Percentiles rank a stretch among this genome's conserved stretches.
phyloP scores from a whole-genome alignment of 2,888 invertebrate genomes.

The Anaspis maculata region DNA sequence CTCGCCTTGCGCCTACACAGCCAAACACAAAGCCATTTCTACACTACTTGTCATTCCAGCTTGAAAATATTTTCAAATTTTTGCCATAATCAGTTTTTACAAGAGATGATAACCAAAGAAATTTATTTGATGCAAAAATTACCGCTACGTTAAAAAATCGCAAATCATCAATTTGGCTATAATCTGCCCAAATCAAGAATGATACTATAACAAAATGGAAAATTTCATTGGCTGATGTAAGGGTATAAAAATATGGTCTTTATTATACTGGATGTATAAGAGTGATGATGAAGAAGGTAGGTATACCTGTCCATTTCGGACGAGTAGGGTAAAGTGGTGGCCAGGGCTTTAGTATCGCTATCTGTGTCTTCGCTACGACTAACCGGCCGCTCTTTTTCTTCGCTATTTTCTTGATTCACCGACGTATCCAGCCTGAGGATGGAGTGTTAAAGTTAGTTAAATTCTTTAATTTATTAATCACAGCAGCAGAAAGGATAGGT shows the following conservation, averaged over 20 bases:
- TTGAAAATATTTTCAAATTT: slow-evolving; percentile 7
- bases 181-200: no score
- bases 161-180: no score
- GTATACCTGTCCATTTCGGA: slow-evolving; percentile 34
- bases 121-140: no score
- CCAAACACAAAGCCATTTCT: slow-evolving; percentile 25
- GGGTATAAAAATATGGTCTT: no score
- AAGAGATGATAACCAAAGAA: slow-evolving; percentile 1
- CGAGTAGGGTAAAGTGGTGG: slow-evolving; percentile 30
- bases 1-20: slow-evolving; percentile 58
- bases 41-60: slow-evolving; percentile 24
- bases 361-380: slow-evolving; percentile 35
- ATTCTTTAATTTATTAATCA: no score
- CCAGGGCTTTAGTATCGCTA: slow-evolving; percentile 32
- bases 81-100: slow-evolving; percentile 4
- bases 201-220: no score
- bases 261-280: no score
- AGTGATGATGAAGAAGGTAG: no score
- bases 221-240: no score
- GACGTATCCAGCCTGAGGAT: neutral
- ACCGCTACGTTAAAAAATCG: no score
- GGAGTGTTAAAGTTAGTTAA: slow-evolving; percentile 4
- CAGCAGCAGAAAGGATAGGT: no score
- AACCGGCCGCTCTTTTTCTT: slow-evolving; percentile 29
- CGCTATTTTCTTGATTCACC: slow-evolving; percentile 13